These are phyloP conservation scores for Beaufortia kweichowensis DNA, from an alignment of 2,113 vertebrate genomes.

Conservation along the genomic window DNA sequence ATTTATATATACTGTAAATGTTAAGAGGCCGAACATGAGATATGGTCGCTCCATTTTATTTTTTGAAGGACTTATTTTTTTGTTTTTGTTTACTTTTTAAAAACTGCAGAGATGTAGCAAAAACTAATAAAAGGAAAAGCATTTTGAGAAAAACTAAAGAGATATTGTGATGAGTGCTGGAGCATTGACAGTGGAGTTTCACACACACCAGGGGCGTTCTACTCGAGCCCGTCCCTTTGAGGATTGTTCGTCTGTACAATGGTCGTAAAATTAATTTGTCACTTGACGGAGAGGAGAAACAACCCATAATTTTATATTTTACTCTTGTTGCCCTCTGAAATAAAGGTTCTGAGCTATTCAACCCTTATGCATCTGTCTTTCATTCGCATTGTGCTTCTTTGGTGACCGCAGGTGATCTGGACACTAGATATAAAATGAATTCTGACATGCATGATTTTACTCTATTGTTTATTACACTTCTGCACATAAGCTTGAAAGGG, in stretches of 20 bases:
- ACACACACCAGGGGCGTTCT: background rate
- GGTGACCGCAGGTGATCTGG: no score
- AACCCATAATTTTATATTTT: conserved; percentile 75
- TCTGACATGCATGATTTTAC: no score
- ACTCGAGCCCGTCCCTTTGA: conserved; percentile 17
- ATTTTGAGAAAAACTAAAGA: conserved; percentile 54
- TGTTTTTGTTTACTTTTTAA: conserved; percentile 75
- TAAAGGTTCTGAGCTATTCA: conserved; percentile 80
- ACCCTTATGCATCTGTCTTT: conserved; percentile 8
- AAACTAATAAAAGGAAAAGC: conserved; percentile 55
- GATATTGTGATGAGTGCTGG: conserved; percentile 58
- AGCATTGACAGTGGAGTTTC: conserved; percentile 66
- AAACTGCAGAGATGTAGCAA: conserved; percentile 77
- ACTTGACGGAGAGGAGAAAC: conserved; percentile 56
- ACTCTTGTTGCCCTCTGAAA: conserved; percentile 74
- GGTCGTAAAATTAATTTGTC: conserved; percentile 38
- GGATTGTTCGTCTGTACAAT: conserved; percentile 33
- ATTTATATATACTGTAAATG: conserved; percentile 85
- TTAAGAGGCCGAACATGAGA: conserved; percentile 76
- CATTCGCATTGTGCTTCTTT: background rate
- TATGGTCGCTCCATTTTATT: conserved; percentile 79
- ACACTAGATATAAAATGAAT: no score
- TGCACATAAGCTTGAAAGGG: no score
- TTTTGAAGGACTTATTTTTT: conserved; percentile 76
- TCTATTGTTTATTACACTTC: no score